Evolutionary conservation across 2,797 vertebrate genomes (phyloP), one percentile per base, ranked within the genome.

Genomic region (Scleropages formosus): DNA sequence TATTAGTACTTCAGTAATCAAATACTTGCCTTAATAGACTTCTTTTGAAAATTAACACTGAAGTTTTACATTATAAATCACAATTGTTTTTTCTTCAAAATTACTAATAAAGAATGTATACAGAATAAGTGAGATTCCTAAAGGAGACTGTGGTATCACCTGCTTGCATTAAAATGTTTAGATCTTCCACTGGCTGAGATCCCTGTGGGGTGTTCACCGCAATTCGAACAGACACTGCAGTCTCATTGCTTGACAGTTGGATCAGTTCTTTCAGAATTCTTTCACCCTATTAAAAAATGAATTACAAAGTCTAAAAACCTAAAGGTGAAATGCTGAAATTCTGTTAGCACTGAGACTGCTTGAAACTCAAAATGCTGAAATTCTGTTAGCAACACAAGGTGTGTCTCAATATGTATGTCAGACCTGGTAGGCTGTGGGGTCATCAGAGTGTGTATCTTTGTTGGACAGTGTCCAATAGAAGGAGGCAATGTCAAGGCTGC

Each of bases 391-490:
- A 62, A 49, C 51, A 39, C 1, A 53, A 53, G 44, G 31, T 7
- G 24, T 8, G 8, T 47, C 24, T 39, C 46, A 39, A 6, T 60
- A 8, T 20, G 12, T 26, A 39, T 60, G 26, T 47, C 24, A 80
- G 74, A 96, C 96, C 94, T 94, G 92, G 61, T 83, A 0, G 0
- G 96, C 96, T 0, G 95, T 90, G 0, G 93, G 87, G 24, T 96
- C 93, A 0, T 85, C 78, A 0, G 95, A 95, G n/a, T 66, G 22
- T 0, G 94, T 97, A 88, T 98, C 96, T 0, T 84, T 72, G 77
- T 97, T 97, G 26, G 89, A 94, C 77, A 98, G 86, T 0, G 94
- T 95, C 96, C 96, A 98, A 39, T 98, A 98, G 88, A 97, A 98
- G 31, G 96, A 96, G n/a, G 95, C 93, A 2, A 98, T 92, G 87